A percentile compares a stretch with the other conserved stretches of the same genome.
Evolutionary conservation across 1,140 invertebrate genomes (phyloP).

Genomic region (Coptotermes formosanus): DNA sequence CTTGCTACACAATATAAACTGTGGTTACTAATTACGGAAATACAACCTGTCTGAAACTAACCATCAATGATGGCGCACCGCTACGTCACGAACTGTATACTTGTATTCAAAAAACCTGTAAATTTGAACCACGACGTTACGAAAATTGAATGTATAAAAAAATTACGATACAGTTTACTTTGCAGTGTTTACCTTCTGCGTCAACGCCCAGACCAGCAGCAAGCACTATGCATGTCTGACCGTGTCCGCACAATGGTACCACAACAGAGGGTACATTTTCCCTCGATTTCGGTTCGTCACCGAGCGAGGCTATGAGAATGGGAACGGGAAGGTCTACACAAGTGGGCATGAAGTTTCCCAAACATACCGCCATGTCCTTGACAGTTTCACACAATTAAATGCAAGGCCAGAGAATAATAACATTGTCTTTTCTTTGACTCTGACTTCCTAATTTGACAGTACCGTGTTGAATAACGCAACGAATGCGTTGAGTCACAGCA

Average conservation of each 20-base stretch:
- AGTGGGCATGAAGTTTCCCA: neutral
- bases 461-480: neutral
- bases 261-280: neutral
- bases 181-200: neutral
- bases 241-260: neutral
- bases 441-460: neutral
- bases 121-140: neutral
- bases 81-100: neutral
- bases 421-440: neutral
- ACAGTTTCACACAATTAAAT: neutral
- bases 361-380: neutral
- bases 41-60: neutral
- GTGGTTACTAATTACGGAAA: neutral
- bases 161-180: neutral
- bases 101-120: neutral
- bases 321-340: neutral
- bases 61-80: neutral
- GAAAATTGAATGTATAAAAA: neutral
- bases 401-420: neutral
- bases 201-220: neutral
- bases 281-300: neutral
- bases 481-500: neutral
- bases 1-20: neutral
- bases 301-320: neutral
- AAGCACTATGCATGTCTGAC: neutral